A percentile compares a stretch with the other conserved stretches of the same genome.
phyloP scores from a whole-genome alignment of 1,140 invertebrate genomes.

The Cydia amplana region DNA sequence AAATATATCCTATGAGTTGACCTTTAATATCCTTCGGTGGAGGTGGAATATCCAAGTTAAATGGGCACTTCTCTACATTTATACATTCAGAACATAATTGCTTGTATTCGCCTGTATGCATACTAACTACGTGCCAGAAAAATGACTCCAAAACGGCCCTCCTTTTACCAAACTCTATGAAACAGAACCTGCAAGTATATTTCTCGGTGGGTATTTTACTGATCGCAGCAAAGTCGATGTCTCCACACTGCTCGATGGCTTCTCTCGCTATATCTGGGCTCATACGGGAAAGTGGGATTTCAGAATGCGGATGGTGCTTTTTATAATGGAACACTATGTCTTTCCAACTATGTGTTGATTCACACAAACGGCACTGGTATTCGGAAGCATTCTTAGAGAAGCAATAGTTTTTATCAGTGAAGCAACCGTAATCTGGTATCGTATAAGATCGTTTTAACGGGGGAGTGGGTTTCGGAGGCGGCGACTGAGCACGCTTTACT shows the following conservation, averaged over 20 bases:
- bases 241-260: constrained; percentile 62
- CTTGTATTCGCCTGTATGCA: constrained; percentile 87
- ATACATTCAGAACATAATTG: constrained; percentile 81
- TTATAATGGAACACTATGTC: constrained; percentile 85
- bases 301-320: constrained; percentile 81
- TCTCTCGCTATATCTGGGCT: constrained; percentile 72
- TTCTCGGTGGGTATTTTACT: constrained; percentile 57
- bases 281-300: constrained; percentile 83
- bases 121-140: constrained; percentile 84
- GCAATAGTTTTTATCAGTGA: constrained; percentile 67
- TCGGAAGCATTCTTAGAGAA: constrained; percentile 59
- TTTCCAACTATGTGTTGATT: constrained; percentile 74
- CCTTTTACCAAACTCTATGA: constrained; percentile 63
- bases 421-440: constrained; percentile 55
- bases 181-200: constrained; percentile 79
- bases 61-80: constrained; percentile 50
- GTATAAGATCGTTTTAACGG: constrained; percentile 18
- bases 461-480: background rate
- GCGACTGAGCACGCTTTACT: constrained; percentile 36
- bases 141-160: constrained; percentile 72
- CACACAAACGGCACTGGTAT: constrained; percentile 81
- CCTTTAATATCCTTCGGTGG: constrained; percentile 61
- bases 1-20: constrained; percentile 83
- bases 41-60: constrained; percentile 65
- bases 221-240: constrained; percentile 57